These are phyloP conservation scores for Acrobeloides nanus DNA, from an alignment of 2,888 invertebrate genomes.

Conservation along the genomic window DNA sequence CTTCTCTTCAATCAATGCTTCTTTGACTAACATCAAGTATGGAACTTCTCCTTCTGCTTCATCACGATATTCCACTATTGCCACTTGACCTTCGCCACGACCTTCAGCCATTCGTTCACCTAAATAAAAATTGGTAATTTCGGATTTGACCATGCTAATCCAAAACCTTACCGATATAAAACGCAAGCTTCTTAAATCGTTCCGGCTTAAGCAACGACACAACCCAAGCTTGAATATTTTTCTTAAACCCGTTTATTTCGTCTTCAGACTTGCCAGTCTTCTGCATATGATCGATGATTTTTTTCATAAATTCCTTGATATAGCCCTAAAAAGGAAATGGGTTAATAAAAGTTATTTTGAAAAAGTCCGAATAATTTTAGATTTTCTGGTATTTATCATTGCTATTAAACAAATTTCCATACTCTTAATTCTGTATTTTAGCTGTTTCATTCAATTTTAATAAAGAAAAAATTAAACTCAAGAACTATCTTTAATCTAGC, in stretches of 20 bases:
- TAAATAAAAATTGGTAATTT: constrained; percentile 14
- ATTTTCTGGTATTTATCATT: too few relatives aligned
- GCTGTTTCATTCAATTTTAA: too few relatives aligned
- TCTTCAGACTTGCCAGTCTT: constrained; percentile 45
- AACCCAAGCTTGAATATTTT: constrained; percentile 50
- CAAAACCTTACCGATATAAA: constrained; percentile 41
- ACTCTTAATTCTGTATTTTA: too few relatives aligned
- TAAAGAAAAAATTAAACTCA: too few relatives aligned
- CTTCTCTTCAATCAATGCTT: constrained; percentile 87
- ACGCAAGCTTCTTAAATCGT: constrained; percentile 50
- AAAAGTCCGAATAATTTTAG: too few relatives aligned
- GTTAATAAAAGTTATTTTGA: too few relatives aligned
- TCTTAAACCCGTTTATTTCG: constrained; percentile 49
- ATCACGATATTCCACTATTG: constrained; percentile 72
- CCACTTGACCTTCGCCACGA: constrained; percentile 61
- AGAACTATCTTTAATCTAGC: too few relatives aligned
- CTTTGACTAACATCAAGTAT: constrained; percentile 89
- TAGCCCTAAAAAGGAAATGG: constrained; percentile 68
- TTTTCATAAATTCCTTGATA: constrained; percentile 93
- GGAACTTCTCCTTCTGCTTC: constrained; percentile 60
- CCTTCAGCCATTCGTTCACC: constrained; percentile 51
- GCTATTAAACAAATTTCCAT: too few relatives aligned
- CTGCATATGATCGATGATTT: constrained; percentile 63
- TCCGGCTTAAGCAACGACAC: constrained; percentile 42
- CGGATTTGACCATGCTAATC: too few relatives aligned